phyloP scores from a whole-genome alignment of 2,888 invertebrate genomes.

The Drosophila hamatofila region DNA sequence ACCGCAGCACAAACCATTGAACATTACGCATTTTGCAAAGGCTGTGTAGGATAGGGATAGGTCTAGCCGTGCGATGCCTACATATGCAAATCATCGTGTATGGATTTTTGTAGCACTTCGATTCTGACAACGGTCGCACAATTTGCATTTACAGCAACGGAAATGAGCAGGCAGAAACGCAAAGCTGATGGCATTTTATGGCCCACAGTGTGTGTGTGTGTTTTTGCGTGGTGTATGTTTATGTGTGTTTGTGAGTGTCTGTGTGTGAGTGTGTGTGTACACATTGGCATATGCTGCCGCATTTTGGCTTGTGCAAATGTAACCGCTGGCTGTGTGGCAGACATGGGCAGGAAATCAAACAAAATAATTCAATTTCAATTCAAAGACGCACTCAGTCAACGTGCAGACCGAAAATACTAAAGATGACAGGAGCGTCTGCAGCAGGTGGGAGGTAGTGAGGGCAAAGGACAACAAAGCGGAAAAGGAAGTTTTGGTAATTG shows the following conservation, averaged over 20 bases:
- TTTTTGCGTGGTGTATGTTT: conserved; percentile 24
- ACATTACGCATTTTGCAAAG: conserved; percentile 33
- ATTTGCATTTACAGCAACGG: conserved; percentile 55
- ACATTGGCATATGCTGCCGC: conserved; percentile 63
- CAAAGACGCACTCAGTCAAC: conserved; percentile 65
- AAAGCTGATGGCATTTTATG: conserved; percentile 49
- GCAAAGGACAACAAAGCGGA: conserved; percentile 27
- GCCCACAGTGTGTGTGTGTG: conserved; percentile 32
- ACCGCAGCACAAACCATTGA: conserved; percentile 56
- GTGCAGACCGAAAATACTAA: conserved; percentile 28
- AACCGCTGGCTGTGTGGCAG: conserved; percentile 48
- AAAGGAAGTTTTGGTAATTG: conserved; percentile 80
- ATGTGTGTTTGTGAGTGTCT: conserved; percentile 18
- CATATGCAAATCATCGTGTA: conserved; percentile 46
- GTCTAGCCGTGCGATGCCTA: not conserved
- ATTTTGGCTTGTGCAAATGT: conserved; percentile 67
- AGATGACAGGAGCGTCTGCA: conserved; percentile 35
- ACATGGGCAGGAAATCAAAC: conserved; percentile 78
- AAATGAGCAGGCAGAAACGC: conserved; percentile 66
- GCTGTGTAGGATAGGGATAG: conserved; percentile 11
- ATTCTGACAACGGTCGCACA: conserved; percentile 49
- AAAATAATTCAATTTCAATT: conserved; percentile 82
- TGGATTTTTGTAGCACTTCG: conserved; percentile 58
- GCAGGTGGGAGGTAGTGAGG: not conserved
- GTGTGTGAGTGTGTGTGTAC: conserved; percentile 27